Conservation (phyloP, 2,113 vertebrate species). For the Pelvicachromis taeniatus region DNA sequence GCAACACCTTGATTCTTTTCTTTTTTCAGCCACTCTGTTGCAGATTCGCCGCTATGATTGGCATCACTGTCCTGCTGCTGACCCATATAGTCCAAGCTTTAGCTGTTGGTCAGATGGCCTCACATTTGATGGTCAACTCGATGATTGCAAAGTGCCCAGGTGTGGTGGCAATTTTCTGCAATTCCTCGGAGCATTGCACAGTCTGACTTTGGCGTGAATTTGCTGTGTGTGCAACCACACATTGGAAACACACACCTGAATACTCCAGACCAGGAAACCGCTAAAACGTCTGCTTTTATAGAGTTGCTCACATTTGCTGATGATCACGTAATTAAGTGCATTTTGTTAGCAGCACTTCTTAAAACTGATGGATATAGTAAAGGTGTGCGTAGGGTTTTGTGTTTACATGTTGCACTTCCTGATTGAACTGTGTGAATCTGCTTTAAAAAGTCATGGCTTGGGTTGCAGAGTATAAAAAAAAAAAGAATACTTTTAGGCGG, state of each 20-base stretch:
- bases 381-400: too few relatives aligned
- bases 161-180: neutral
- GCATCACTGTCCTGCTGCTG: neutral
- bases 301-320: neutral
- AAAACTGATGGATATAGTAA: neutral
- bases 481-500: neutral
- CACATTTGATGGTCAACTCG: neutral
- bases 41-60: neutral
- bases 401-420: neutral
- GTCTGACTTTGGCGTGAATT: neutral
- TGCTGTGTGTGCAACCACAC: neutral
- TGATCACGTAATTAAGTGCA: too few relatives aligned
- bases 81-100: neutral
- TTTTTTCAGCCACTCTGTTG: neutral
- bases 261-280: fast-evolving
- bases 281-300: neutral
- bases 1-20: too few relatives aligned
- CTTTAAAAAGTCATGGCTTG: fast-evolving
- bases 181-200: neutral
- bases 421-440: neutral
- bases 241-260: neutral
- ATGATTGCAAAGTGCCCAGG: neutral
- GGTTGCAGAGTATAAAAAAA: neutral
- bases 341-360: too few relatives aligned
- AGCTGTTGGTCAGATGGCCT: neutral